These are phyloP conservation scores for Anguilla marmorata DNA, from an alignment of 2,797 vertebrate species.

Conservation along the genomic window DNA sequence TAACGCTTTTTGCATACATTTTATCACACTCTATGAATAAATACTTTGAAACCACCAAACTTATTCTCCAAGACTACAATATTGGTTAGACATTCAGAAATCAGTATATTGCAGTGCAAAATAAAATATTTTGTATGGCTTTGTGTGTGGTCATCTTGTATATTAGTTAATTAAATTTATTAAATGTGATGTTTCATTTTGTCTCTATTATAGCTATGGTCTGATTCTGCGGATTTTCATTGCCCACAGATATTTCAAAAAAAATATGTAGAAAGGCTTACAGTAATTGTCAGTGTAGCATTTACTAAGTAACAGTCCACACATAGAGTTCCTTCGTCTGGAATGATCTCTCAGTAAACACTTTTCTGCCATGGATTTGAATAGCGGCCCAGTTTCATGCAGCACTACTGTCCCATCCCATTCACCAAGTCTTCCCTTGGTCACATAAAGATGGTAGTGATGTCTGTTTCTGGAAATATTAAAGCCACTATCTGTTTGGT, in stretches of 20 bases:
- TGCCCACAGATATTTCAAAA: background rate
- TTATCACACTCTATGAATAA: too few relatives aligned
- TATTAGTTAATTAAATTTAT: background rate
- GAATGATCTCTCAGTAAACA: background rate
- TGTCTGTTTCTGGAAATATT: background rate
- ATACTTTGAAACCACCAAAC: background rate
- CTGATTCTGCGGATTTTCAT: background rate
- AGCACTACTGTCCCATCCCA: background rate
- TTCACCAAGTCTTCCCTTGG: background rate
- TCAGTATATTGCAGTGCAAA: background rate
- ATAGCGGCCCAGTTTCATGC: background rate
- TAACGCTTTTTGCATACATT: too few relatives aligned
- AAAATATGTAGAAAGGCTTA: background rate
- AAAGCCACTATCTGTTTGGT: background rate
- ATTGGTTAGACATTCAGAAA: background rate
- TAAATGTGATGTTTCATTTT: background rate
- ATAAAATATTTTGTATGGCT: background rate
- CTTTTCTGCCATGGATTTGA: background rate
- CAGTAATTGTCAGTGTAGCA: constrained; percentile 9
- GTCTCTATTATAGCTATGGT: background rate
- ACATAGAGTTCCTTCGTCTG: background rate
- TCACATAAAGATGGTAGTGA: background rate
- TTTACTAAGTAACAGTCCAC: background rate
- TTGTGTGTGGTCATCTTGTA: background rate
- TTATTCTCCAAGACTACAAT: background rate